Base-by-base conservation (phyloP, 2,888 invertebrate genomes). In the Macropis europaea region DNA sequence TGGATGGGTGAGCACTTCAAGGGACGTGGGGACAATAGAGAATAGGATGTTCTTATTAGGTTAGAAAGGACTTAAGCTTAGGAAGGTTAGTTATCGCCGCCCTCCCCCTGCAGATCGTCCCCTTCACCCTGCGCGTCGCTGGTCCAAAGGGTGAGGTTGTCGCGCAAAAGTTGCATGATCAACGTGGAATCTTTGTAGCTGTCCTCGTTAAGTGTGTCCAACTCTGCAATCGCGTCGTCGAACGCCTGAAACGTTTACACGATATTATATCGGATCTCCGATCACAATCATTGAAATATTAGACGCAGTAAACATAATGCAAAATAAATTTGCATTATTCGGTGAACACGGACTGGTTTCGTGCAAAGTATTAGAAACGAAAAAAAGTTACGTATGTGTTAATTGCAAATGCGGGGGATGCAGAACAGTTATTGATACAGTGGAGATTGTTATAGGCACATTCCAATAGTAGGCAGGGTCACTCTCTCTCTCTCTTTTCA, bases 131-230 rank as follows among this genome's bases (percentile, higher is more conserved):
- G 96, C 91, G 96, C 96, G 93, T 97, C 97, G 91, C 96, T 96
- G 92, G 97, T 97, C 97, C 97, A 97, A 91, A 97, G 94, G 91
- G 97, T 97, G 90, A 97, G 95, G 94, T 97, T 97, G 92, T 97
- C 97, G 91, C 97, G 94, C 93, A 99, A 94, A 92, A 99, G 95
- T 95, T 99, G 99, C 99, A 99, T 99, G 92, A 99, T 99, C 91
- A 99, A 95, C 90, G 99, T 99, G 90, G 98, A 98, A 94, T 99
- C 99, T 94, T 99, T 99, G 95, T 99, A 99, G 90, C 98, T 98
- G 93, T 99, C 99, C 93, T 99, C 99, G 92, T 99, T 99, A 91
- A 99, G 92, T 90, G 99, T 98, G 93, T 99, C 99, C 93, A 99
- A 93, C 93, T 99, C 98, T 88, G 99, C 99, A 93, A 99, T 99